A percentile compares a stretch with the other conserved stretches of the same genome.
Conservation (phyloP, 2,113 vertebrate species). For the Galeopterus variegatus region DNA sequence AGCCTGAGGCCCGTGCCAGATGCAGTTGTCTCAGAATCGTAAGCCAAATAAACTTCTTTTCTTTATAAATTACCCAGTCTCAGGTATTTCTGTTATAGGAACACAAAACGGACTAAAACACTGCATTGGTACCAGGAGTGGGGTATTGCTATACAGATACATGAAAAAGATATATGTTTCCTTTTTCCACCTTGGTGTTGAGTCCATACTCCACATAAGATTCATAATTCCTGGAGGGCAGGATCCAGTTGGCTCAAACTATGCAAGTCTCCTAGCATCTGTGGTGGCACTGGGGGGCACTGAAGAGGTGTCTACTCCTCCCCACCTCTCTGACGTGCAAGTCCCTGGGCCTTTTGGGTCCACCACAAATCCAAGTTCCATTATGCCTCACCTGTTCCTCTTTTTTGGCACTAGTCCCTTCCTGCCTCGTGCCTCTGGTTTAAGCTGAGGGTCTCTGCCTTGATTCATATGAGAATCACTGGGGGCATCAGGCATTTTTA, state of each 20-base stretch:
- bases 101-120: no score
- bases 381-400: accelerated
- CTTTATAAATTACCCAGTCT: no score
- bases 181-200: not conserved
- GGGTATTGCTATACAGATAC: no score
- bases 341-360: not conserved
- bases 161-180: accelerated
- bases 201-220: not conserved
- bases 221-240: not conserved
- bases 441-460: not conserved
- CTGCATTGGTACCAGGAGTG: no score
- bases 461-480: accelerated
- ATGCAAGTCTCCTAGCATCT: accelerated
- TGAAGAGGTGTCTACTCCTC: not conserved
- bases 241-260: not conserved
- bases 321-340: no score
- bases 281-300: accelerated
- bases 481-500: not conserved
- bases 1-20: no score
- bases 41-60: no score
- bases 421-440: not conserved
- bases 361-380: not conserved
- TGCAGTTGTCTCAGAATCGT: no score
- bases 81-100: no score
- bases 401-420: not conserved